Conservation (phyloP, 2,113 vertebrate species). For the Anolis sagrei region DNA sequence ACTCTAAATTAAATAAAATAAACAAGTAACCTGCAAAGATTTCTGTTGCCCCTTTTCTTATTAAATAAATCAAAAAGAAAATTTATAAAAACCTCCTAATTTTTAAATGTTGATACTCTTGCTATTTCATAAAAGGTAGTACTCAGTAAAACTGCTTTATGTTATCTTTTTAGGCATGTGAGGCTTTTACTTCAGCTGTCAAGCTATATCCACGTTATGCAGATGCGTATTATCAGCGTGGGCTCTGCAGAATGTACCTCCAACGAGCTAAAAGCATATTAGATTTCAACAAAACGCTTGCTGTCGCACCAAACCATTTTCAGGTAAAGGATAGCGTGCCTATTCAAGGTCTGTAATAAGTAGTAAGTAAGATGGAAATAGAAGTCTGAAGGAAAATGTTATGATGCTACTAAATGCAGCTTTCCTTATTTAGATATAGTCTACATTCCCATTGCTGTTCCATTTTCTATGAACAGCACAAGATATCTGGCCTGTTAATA, state of each 20-base stretch:
- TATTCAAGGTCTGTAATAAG: slow-evolving; percentile 12
- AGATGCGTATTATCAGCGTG: slow-evolving; percentile 81
- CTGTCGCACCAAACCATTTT: slow-evolving; percentile 76
- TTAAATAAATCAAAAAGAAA: neutral
- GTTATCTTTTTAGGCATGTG: slow-evolving; percentile 71
- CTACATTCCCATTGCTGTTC: too few species aligned
- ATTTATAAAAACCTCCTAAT: neutral
- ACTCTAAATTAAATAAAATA: too few species aligned
- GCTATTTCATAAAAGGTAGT: neutral
- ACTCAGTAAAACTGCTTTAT: slow-evolving; percentile 26
- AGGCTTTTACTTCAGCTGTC: slow-evolving; percentile 76
- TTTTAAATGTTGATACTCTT: slow-evolving; percentile 4
- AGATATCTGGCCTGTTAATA: too few species aligned
- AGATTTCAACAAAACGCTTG: slow-evolving; percentile 80
- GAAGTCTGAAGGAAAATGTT: neutral
- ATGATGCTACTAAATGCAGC: neutral
- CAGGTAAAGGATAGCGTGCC: slow-evolving; percentile 72
- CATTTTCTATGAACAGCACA: neutral
- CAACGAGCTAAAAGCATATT: slow-evolving; percentile 67
- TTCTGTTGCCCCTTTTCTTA: too few species aligned
- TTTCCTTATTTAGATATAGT: neutral
- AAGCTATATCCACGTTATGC: slow-evolving; percentile 71
- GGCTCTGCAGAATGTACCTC: slow-evolving; percentile 79
- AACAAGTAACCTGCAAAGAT: neutral
- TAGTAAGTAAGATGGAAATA: neutral